Base-by-base conservation (phyloP, 2,888 invertebrate species). In the Lasioglossum marginatum region DNA sequence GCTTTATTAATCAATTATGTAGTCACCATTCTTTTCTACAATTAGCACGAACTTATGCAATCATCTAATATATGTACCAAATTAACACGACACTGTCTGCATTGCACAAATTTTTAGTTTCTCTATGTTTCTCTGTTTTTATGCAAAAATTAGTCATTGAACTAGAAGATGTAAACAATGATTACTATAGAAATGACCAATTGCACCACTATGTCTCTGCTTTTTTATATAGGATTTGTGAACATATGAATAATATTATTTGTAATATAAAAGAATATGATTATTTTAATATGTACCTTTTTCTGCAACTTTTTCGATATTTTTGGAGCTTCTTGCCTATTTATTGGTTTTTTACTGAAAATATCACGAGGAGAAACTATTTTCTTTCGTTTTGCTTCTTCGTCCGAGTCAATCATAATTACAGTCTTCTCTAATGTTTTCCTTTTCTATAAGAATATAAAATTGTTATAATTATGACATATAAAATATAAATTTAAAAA, bases 281-380 rank as follows among this genome's bases (percentile, higher is more conserved):
- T 68, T 60, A 19, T 80, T 68, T 2, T 4, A 78, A 37, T 43
- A 19, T 78, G 68, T 74, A 86, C 88, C 88, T 86, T n/a, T 60
- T 86, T 89, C 34, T 77, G 85, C 77, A 81, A 81, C 27, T 71
- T 81, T 82, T 78, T 92, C 27, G 14, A 81, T 83, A 96, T 40
- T 95, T 95, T 94, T 94, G 93, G 89, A 92, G 96, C 93, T 78
- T 96, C 96, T 12, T 96, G 95, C 87, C 97, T 95, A 90, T 96
- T 96, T 31, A 97, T 95, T 1, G 97, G 97, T 81, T 95, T 96
- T 70, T 95, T 96, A 14, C 96, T 96, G 95, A 98, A 97, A 12
- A 97, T 92, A 76, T 95, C 95, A 0, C 92, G 86, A 1, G 96
- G 94, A 93, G 97, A 96, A 45, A 96, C 94, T 12, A 95, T 95